These are phyloP conservation scores for Sterrhoptilus dennistouni DNA, from an alignment of 2,113 vertebrate genomes.

Conservation along the genomic window DNA sequence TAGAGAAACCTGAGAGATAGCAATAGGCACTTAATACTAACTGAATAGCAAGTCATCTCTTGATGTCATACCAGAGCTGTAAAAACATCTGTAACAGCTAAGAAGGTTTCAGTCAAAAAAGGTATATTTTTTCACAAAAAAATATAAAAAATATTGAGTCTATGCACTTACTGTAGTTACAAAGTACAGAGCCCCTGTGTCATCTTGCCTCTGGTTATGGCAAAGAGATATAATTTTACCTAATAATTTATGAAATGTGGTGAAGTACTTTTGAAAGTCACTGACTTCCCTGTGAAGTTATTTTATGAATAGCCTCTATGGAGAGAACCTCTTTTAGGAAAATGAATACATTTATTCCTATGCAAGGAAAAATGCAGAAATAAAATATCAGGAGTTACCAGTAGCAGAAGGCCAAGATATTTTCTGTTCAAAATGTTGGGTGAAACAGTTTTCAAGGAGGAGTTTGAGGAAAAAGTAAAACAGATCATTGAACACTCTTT, in stretches of 20 bases:
- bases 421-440: not conserved
- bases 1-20: not conserved
- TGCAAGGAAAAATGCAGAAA: not conserved
- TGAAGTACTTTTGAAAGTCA: not conserved
- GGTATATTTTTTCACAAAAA: not conserved
- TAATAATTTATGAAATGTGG: not conserved
- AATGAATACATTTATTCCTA: not conserved
- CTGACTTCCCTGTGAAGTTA: not conserved
- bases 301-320: not conserved
- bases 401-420: not conserved
- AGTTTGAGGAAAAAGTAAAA: not conserved
- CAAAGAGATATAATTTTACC: not conserved
- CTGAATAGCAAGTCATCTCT: not conserved
- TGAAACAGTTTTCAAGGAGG: not conserved
- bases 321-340: not conserved
- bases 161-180: not conserved
- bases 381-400: not conserved
- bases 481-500: not conserved
- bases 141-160: not conserved
- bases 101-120: not conserved
- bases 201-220: not conserved
- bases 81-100: not conserved
- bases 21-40: not conserved
- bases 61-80: not conserved
- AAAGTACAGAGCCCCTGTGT: not conserved